Conservation (phyloP, 1,140 invertebrate species). For the Sesamia nonagrioides region DNA sequence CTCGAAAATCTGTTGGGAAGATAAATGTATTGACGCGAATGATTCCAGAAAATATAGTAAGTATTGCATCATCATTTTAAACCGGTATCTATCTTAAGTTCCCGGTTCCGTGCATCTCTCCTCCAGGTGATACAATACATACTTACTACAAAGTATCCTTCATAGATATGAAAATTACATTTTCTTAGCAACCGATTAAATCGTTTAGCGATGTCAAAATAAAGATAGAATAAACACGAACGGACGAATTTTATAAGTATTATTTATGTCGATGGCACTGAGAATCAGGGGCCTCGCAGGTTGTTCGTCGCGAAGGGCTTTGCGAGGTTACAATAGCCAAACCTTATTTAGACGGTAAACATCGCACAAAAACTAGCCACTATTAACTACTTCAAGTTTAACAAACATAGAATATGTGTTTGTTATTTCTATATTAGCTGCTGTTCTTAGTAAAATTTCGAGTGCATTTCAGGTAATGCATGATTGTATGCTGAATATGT, state of each 20-base stretch:
- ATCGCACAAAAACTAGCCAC: constrained; percentile 48
- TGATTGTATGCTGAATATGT: neutral
- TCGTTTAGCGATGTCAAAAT: neutral
- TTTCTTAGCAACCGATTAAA: neutral
- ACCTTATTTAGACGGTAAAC: constrained; percentile 64
- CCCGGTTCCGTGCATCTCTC: too few relatives aligned
- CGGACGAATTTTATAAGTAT: constrained; percentile 61
- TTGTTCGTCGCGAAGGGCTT: constrained; percentile 73
- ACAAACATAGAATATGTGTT: constrained; percentile 8
- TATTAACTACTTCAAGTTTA: constrained; percentile 3
- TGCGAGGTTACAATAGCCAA: constrained; percentile 72
- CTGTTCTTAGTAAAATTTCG: constrained; percentile 11
- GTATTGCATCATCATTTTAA: too few relatives aligned
- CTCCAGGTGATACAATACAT: too few relatives aligned
- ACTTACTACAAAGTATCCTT: too few relatives aligned
- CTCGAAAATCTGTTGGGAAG: too few relatives aligned
- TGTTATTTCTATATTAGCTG: constrained; percentile 24
- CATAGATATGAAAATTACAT: neutral
- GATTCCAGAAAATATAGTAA: too few relatives aligned
- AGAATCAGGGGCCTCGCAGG: constrained; percentile 73
- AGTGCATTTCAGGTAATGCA: neutral
- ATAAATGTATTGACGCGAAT: too few relatives aligned
- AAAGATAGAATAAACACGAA: neutral
- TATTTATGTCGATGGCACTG: constrained; percentile 73
- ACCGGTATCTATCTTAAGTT: too few relatives aligned